Evolutionary conservation across 2,113 vertebrate species (phyloP).

Genomic region (Amazona vittata): DNA sequence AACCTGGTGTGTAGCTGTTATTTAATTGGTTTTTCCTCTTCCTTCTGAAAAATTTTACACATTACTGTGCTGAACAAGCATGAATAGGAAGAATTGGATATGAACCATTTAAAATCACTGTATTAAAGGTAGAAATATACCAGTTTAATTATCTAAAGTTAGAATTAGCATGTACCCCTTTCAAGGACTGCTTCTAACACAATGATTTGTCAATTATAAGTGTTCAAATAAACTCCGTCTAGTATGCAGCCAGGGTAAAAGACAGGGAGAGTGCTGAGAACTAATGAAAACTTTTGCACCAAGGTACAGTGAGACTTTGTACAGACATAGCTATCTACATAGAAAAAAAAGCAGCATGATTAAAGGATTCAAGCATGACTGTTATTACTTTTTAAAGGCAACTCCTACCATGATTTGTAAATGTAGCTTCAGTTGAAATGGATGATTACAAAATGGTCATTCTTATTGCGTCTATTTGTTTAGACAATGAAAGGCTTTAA

Average conservation of each 20-base stretch:
- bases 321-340: background rate
- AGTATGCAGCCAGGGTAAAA: background rate
- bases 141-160: background rate
- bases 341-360: background rate
- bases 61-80: background rate
- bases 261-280: background rate
- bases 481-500: background rate
- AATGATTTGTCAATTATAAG: background rate
- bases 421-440: background rate
- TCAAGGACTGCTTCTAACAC: background rate
- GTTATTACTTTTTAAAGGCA: background rate
- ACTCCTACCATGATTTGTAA: background rate
- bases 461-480: background rate
- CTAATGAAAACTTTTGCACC: background rate
- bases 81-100: background rate
- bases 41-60: background rate
- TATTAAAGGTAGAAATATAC: background rate
- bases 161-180: background rate
- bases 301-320: background rate
- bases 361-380: background rate
- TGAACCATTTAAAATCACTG: background rate
- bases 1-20: rapidly evolving
- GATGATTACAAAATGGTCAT: background rate
- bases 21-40: background rate
- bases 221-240: background rate